Evolutionary conservation across 2,797 vertebrate genomes (phyloP), one percentile per base, ranked within the genome.

Genomic region (Bradypodion ventrale): DNA sequence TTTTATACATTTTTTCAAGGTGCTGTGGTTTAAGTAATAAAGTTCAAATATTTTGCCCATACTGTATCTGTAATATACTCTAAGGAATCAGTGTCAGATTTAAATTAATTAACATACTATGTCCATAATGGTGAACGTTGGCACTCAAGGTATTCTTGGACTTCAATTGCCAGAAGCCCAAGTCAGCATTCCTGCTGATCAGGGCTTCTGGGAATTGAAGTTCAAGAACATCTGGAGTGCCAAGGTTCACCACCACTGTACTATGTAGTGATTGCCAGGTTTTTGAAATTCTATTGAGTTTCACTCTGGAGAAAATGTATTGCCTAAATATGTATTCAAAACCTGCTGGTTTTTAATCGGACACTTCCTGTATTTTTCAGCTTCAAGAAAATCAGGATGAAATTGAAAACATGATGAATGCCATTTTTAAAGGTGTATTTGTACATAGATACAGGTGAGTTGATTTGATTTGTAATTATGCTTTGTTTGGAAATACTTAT

Each of bases 401-500:
- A 96, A 99, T 99, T 94, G 99, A 99, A 96, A 99, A 99, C 94
- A 99, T 99, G 99, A 99, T 99, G 99, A 99, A 99, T 94, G 98
- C 99, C 88, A 99, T 99, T 95, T 99, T 99, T 97, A 99, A 99
- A 96, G 99, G 99, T 92, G 98, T 99, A 90, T 99, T 99, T 95
- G 98, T 99, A 94, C 99, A 99, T 94, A 95, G 99, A 97, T 99
- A 99, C 93, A 96, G 99, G 99, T 99, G 97, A 90, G 97, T 94
- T 84, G 75, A 52, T 1, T 23, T 82, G 72, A 23, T 85, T 73
- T 80, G 15, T 84, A 35, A 32, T 0, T 52, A 76, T 49, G 5
- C 74, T 87, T 83, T 3, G n/a, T 86, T 87, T 60, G 12, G 27
- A 85, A 85, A 10, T 60, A 46, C 23, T 37, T 56, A 49, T 44